phyloP scores from a whole-genome alignment of 2,888 invertebrate species.

The Lasioglossum marginatum region DNA sequence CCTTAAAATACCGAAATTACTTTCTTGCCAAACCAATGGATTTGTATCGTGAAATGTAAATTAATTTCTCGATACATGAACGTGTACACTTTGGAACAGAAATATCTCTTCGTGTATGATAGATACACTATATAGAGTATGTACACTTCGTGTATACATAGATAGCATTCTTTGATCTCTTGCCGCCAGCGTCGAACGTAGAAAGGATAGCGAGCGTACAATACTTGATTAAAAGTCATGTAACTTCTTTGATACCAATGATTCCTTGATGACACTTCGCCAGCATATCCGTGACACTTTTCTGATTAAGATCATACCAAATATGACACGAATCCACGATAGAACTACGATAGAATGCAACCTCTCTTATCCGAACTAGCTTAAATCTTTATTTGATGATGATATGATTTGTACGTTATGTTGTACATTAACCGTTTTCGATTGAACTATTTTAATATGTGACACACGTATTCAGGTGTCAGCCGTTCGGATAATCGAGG shows the following conservation, averaged over 20 bases:
- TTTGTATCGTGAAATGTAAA: not conserved
- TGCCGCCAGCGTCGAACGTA: not conserved
- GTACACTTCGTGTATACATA: not conserved
- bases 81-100: not conserved
- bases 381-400: too few species aligned
- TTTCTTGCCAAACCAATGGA: not conserved
- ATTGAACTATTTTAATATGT: not conserved
- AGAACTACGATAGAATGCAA: not conserved
- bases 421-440: too few species aligned
- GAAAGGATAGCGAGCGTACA: not conserved
- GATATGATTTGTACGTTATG: too few species aligned
- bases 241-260: not conserved
- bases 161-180: not conserved
- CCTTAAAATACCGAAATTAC: too few species aligned
- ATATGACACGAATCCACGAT: not conserved
- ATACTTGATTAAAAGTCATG: not conserved
- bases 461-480: too few species aligned
- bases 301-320: not conserved
- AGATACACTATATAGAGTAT: too few species aligned
- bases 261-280: not conserved
- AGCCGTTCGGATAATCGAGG: not conserved
- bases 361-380: not conserved
- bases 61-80: not conserved
- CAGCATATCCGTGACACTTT: not conserved
- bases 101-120: not conserved